These are phyloP conservation scores for Spondyliosoma cantharus DNA, from an alignment of 2,797 vertebrate genomes.

Conservation along the genomic window DNA sequence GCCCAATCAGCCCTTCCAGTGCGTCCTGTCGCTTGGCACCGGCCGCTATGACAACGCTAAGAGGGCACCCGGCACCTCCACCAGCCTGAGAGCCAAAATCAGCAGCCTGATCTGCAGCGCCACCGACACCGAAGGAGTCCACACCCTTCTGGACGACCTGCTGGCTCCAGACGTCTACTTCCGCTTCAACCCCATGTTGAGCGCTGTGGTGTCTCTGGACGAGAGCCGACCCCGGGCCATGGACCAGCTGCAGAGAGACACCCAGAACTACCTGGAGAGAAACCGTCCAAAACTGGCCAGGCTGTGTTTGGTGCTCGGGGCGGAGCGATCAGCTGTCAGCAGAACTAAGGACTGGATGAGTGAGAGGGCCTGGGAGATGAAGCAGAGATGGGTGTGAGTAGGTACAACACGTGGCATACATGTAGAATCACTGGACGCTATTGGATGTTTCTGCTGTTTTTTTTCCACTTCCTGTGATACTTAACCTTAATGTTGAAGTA, in stretches of 20 bases:
- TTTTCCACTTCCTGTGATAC: not conserved
- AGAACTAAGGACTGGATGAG: conserved; percentile 81
- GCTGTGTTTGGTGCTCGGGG: conserved; percentile 78
- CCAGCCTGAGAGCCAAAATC: conserved; percentile 85
- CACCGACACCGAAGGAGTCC: conserved; percentile 86
- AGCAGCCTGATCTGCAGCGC: conserved; percentile 84
- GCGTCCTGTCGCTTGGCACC: conserved; percentile 84
- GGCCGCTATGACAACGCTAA: conserved; percentile 81
- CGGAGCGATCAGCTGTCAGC: conserved; percentile 70
- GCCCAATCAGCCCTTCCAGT: conserved; percentile 84
- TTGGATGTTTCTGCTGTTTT: not conserved
- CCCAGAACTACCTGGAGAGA: conserved; percentile 80
- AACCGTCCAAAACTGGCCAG: conserved; percentile 79
- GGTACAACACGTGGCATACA: not conserved
- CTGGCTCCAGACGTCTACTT: conserved; percentile 83
- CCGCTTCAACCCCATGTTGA: conserved; percentile 86
- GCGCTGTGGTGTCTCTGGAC: conserved; percentile 79
- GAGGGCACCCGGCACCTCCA: conserved; percentile 79
- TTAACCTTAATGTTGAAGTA: not conserved
- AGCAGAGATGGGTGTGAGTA: conserved; percentile 76
- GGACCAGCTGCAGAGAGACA: conserved; percentile 80
- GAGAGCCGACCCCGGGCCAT: conserved; percentile 79
- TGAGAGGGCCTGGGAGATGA: conserved; percentile 81
- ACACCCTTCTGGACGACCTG: conserved; percentile 84
- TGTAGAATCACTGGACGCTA: not conserved